phyloP scores from a whole-genome alignment of 2,797 vertebrate genomes.

The Gymnothorax reevesii region DNA sequence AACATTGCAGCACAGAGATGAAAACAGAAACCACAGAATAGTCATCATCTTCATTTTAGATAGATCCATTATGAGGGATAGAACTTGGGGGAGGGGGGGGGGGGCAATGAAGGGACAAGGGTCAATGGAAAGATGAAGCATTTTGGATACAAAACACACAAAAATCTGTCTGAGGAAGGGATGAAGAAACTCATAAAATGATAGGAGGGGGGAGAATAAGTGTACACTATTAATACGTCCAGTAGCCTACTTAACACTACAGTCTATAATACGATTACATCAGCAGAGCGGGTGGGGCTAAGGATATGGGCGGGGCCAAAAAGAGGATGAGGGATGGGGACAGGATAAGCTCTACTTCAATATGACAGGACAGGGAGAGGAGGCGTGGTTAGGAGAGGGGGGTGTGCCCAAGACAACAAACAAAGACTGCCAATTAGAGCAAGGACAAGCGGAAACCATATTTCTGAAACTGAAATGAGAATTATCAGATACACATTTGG shows the following conservation, averaged over 20 bases:
- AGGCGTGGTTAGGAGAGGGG: not conserved
- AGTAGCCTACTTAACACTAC: slow-evolving; percentile 42
- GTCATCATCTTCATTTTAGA: slow-evolving; percentile 10
- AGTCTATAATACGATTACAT: slow-evolving; percentile 43
- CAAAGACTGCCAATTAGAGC: slow-evolving; percentile 32
- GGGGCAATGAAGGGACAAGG: slow-evolving; percentile 28
- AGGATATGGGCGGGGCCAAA: slow-evolving; percentile 14
- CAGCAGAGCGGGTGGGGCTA: slow-evolving; percentile 30
- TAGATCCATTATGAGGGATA: slow-evolving; percentile 18
- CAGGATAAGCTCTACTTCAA: slow-evolving; percentile 23
- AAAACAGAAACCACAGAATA: slow-evolving; percentile 38
- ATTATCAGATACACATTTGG: slow-evolving; percentile 45
- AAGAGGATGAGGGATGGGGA: slow-evolving; percentile 14
- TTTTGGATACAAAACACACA: slow-evolving; percentile 44
- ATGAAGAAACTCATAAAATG: slow-evolving; percentile 19
- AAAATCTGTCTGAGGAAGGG: slow-evolving; percentile 21
- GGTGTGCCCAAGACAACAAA: not conserved
- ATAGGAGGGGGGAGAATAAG: not conserved
- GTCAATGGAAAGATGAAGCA: slow-evolving; percentile 34
- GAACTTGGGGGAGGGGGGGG: slow-evolving; percentile 19
- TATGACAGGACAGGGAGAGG: slow-evolving; percentile 30
- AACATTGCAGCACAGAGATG: slow-evolving; percentile 38
- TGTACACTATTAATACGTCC: slow-evolving; percentile 24
- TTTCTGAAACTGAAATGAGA: slow-evolving; percentile 51
- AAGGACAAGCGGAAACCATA: slow-evolving; percentile 47